A percentile compares a stretch with the other conserved stretches of the same genome.
phyloP scores from a whole-genome alignment of 1,140 invertebrate genomes.

The Leguminivora glycinivorella region DNA sequence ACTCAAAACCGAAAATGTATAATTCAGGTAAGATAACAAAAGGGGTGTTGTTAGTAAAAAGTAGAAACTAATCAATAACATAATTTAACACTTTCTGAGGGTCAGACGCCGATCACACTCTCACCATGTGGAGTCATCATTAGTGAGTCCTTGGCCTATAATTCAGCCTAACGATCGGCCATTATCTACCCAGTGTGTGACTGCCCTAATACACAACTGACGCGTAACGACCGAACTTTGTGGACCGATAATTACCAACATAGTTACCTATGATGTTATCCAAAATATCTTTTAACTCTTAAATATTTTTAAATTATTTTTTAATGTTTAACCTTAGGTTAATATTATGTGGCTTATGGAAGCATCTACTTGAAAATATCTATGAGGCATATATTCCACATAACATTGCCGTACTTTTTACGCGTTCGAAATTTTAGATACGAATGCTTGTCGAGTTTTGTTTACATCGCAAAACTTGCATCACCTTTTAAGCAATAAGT shows the following conservation, averaged over 20 bases:
- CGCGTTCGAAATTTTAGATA: neutral
- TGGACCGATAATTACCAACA: neutral
- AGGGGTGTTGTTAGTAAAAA: neutral
- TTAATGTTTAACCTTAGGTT: no score
- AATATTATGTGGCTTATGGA: no score
- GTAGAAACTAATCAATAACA: neutral
- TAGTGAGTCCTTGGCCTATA: constrained; percentile 13
- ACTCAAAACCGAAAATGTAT: no score
- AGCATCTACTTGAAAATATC: no score
- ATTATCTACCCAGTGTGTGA: constrained; percentile 5
- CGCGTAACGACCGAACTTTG: neutral
- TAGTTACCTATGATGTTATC: no score
- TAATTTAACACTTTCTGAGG: constrained; percentile 15
- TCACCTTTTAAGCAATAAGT: constrained; percentile 9
- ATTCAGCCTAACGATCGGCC: constrained; percentile 7
- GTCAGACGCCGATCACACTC: neutral
- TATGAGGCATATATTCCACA: no score
- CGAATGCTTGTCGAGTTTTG: neutral
- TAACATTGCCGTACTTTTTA: neutral
- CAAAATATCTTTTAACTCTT: neutral
- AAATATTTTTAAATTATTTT: no score
- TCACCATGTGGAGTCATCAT: constrained; percentile 1
- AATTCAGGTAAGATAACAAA: neutral
- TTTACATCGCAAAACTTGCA: neutral
- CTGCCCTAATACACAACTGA: constrained; percentile 1